These are phyloP conservation scores for Eupristina koningsbergeri DNA, from an alignment of 1,140 invertebrate genomes.

Conservation along the genomic window DNA sequence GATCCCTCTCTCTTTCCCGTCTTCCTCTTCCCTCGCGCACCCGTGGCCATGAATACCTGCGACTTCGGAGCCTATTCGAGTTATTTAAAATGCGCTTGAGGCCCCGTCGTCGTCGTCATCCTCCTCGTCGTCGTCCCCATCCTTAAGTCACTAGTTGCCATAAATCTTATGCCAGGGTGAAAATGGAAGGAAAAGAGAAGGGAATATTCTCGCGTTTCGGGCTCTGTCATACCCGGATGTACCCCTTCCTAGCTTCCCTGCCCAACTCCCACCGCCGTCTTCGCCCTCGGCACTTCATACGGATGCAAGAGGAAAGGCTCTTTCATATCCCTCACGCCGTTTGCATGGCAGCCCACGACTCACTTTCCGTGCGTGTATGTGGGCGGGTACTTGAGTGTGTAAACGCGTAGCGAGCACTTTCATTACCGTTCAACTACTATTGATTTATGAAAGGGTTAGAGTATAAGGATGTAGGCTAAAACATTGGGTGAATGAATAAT, in stretches of 20 bases:
- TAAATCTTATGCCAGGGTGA: constrained; percentile 7
- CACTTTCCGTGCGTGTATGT: neutral
- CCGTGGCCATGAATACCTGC: neutral
- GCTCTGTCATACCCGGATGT: constrained; percentile 7
- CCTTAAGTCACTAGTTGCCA: neutral
- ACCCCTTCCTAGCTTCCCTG: neutral
- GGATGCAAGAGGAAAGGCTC: neutral
- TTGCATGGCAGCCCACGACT: too few relatives aligned
- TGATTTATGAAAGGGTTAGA: constrained; percentile 37
- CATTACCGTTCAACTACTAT: neutral
- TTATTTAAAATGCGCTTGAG: constrained; percentile 1
- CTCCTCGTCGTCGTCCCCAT: too few relatives aligned
- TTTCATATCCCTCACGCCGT: neutral
- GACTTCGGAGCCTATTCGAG: neutral
- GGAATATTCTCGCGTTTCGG: constrained; percentile 29
- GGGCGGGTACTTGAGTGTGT: neutral
- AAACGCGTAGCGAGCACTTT: neutral
- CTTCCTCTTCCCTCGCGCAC: neutral
- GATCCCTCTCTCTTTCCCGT: neutral
- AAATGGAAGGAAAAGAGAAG: neutral
- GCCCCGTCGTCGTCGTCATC: neutral
- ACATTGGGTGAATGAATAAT: constrained; percentile 40
- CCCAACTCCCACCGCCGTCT: too few relatives aligned
- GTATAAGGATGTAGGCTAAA: constrained; percentile 35
- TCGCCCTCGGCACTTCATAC: neutral